Conservation (phyloP, 2,797 vertebrate genomes). For the Amphiprion clarkii region DNA sequence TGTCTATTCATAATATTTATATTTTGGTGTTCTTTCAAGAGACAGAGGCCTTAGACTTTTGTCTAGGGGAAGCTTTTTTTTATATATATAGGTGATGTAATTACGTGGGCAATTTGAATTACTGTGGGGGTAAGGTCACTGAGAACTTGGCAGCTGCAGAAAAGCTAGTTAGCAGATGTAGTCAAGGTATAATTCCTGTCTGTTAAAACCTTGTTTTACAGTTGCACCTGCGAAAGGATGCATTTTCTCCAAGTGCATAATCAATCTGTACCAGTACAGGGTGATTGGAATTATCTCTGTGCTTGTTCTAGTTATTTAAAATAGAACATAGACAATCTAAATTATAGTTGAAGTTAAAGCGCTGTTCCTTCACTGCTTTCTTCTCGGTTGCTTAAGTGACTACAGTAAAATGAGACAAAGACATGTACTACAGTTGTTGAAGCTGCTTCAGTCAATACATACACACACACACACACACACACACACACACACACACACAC, state of each 20-base stretch:
- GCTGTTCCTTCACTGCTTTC: not conserved
- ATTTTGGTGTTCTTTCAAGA: slow-evolving; percentile 56
- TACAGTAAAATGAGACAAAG: not conserved
- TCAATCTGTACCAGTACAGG: not conserved
- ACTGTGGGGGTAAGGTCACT: slow-evolving; percentile 17
- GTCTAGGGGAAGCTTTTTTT: slow-evolving; percentile 29
- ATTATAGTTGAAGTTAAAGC: too few species aligned
- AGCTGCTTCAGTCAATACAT: not conserved
- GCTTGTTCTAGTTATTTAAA: too few species aligned
- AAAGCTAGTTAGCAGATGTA: slow-evolving; percentile 24
- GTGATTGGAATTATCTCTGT: not conserved
- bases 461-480: too few species aligned
- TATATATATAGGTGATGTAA: slow-evolving; percentile 53
- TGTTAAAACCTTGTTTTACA: not conserved
- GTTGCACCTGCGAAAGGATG: slow-evolving; percentile 13
- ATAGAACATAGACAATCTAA: too few species aligned
- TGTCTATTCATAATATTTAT: slow-evolving; percentile 54
- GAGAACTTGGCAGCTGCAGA: slow-evolving; percentile 12
- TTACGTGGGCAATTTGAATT: slow-evolving; percentile 56
- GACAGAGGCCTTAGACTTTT: slow-evolving; percentile 39
- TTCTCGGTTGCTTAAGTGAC: not conserved
- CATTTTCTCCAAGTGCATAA: not conserved
- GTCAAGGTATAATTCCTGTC: slow-evolving; percentile 18
- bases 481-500: accelerated
- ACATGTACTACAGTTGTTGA: not conserved